Evolutionary conservation across 2,113 vertebrate species (phyloP).

Genomic region (Muntiacus reevesi): DNA sequence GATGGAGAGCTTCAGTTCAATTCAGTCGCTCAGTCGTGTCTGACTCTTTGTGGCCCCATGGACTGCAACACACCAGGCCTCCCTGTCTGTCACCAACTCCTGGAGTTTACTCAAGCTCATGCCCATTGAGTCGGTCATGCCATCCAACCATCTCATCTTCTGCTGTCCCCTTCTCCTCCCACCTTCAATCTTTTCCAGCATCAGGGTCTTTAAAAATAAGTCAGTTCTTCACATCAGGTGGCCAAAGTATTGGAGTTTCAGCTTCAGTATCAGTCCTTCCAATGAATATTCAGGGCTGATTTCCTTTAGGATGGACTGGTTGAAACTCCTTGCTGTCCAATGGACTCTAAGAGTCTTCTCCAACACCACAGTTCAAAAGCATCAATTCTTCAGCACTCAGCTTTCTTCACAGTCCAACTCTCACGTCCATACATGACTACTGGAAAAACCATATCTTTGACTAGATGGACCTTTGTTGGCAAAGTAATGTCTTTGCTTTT

Average conservation of each 20-base stretch:
- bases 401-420: too few relatives aligned
- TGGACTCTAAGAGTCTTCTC: too few relatives aligned
- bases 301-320: background rate
- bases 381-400: background rate
- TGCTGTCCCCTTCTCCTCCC: background rate
- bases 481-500: too few relatives aligned
- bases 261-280: background rate
- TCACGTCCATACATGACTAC: too few relatives aligned
- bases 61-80: too few relatives aligned
- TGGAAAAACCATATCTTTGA: too few relatives aligned
- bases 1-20: background rate
- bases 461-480: too few relatives aligned
- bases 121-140: background rate
- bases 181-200: rapidly evolving
- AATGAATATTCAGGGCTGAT: background rate
- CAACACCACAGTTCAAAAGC: background rate
- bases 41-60: too few relatives aligned
- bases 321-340: background rate
- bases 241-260: background rate
- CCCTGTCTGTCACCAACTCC: background rate
- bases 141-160: background rate
- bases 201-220: background rate
- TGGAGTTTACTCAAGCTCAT: rapidly evolving
- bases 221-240: background rate
- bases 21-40: too few relatives aligned